phyloP scores from a whole-genome alignment of 2,113 vertebrate genomes.

The Rattus rattus region DNA sequence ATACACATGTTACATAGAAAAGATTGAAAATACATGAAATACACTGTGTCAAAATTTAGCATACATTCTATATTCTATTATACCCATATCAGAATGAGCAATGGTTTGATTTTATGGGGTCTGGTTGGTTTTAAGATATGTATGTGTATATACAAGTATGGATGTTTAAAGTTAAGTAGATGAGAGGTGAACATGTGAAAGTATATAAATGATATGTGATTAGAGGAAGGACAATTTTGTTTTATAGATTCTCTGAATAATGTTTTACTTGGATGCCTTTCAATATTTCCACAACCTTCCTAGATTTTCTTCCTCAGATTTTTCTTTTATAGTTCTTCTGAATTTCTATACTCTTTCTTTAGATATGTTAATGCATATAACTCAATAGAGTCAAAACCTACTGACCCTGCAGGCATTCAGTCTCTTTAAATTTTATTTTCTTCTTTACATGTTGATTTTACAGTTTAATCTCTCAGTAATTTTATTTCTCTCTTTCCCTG shows the following conservation, averaged over 20 bases:
- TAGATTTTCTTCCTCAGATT: background rate
- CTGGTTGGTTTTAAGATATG: background rate
- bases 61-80: background rate
- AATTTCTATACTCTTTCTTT: conserved; percentile 47
- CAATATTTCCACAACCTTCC: background rate
- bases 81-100: background rate
- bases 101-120: background rate
- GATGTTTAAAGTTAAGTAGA: no score
- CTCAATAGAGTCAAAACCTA: conserved; percentile 52
- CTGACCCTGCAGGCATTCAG: background rate
- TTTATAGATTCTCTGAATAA: background rate
- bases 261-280: background rate
- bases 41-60: background rate
- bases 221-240: background rate
- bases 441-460: conserved; percentile 62
- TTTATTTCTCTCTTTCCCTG: background rate
- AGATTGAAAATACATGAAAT: background rate
- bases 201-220: background rate
- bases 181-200: no score
- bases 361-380: conserved; percentile 58
- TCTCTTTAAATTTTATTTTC: conserved; percentile 59
- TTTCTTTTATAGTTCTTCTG: background rate
- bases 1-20: background rate
- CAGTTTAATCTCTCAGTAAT: conserved; percentile 46
- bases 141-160: background rate